These are phyloP conservation scores for Psococerastis gibbosa DNA, from an alignment of 2,888 invertebrate species.

Conservation along the genomic window DNA sequence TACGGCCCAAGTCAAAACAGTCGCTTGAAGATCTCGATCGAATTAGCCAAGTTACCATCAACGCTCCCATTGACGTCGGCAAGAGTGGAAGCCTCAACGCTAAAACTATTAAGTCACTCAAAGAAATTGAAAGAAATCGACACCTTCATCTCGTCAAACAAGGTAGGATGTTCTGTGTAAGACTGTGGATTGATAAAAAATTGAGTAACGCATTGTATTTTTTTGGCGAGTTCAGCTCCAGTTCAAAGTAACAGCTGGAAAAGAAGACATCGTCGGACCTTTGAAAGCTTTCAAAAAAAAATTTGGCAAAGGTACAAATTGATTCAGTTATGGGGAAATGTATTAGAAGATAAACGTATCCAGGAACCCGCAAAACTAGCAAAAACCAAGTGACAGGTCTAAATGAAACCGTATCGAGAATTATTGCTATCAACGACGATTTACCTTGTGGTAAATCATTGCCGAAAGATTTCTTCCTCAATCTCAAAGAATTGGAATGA, in stretches of 20 bases:
- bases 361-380: too few relatives aligned
- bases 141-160: slow-evolving; percentile 74
- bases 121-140: slow-evolving; percentile 76
- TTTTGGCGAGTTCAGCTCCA: background rate
- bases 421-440: too few relatives aligned
- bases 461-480: too few relatives aligned
- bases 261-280: background rate
- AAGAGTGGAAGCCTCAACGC: slow-evolving; percentile 38
- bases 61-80: slow-evolving; percentile 55
- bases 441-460: too few relatives aligned
- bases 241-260: background rate
- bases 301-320: background rate
- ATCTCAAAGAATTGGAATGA: too few relatives aligned
- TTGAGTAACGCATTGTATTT: background rate
- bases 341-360: too few relatives aligned
- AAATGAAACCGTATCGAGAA: too few relatives aligned
- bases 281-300: background rate
- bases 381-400: too few relatives aligned
- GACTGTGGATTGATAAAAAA: background rate
- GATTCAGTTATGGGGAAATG: too few relatives aligned
- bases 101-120: slow-evolving; percentile 66
- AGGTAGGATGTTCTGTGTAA: slow-evolving; percentile 36
- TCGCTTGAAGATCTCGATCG: slow-evolving; percentile 63
- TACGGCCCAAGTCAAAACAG: slow-evolving; percentile 12
- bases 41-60: slow-evolving; percentile 72